phyloP scores from a whole-genome alignment of 2,113 vertebrate species.

The Oxyruncus cristatus region DNA sequence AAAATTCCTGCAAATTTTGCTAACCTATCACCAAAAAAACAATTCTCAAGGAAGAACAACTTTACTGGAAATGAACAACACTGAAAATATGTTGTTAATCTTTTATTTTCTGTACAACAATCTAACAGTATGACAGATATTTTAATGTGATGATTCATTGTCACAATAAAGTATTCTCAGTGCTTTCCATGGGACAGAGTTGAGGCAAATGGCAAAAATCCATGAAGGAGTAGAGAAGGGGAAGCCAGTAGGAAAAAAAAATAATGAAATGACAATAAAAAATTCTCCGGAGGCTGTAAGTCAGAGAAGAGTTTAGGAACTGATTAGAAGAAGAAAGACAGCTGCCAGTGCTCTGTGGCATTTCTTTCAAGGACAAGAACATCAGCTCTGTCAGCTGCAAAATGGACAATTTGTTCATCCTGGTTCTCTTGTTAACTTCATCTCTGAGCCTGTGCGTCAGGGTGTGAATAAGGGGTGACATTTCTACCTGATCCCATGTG shows the following conservation, averaged over 20 bases:
- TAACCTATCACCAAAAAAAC: background rate
- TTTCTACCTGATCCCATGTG: background rate
- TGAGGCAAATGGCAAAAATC: background rate
- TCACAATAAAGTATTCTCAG: background rate
- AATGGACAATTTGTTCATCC: background rate
- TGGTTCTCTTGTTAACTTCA: background rate
- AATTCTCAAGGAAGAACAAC: background rate
- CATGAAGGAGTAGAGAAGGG: background rate
- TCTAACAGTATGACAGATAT: background rate
- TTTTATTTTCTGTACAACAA: background rate
- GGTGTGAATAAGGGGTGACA: background rate
- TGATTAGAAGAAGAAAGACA: background rate
- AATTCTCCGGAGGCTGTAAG: background rate
- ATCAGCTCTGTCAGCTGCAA: background rate
- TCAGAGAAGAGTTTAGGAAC: background rate
- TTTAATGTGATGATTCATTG: background rate
- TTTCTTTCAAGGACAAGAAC: background rate
- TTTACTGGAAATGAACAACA: background rate
- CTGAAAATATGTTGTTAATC: background rate
- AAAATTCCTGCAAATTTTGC: background rate
- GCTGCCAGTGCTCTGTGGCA: background rate
- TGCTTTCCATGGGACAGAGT: background rate
- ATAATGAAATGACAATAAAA: background rate
- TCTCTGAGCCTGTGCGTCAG: rapidly evolving
- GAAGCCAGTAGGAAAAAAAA: background rate